These are phyloP conservation scores for Dryas iulia DNA, from an alignment of 1,140 invertebrate species.

Conservation along the genomic window DNA sequence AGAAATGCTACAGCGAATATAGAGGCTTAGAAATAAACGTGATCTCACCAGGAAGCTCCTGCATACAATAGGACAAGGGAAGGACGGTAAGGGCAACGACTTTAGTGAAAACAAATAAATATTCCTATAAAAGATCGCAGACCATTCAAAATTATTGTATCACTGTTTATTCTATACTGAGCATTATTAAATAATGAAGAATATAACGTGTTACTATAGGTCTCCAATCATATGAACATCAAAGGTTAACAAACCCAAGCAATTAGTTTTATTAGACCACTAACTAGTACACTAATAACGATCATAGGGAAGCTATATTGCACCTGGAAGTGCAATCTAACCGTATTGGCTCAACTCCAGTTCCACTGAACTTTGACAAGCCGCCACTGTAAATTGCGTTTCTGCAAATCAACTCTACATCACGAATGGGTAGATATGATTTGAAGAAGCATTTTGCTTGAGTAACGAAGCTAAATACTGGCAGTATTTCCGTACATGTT, in stretches of 20 bases:
- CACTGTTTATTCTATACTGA: not conserved
- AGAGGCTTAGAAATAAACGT: constrained; percentile 59
- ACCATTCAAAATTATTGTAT: not conserved
- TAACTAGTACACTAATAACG: constrained; percentile 1
- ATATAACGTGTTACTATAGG: not conserved
- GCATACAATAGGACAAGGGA: constrained; percentile 56
- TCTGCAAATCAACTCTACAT: constrained; percentile 34
- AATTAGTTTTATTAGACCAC: not conserved
- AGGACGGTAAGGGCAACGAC: constrained; percentile 61
- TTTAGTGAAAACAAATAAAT: constrained; percentile 52
- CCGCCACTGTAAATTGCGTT: constrained; percentile 50
- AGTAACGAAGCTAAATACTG: not conserved
- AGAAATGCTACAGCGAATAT: constrained; percentile 32
- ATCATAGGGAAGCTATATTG: constrained; percentile 36
- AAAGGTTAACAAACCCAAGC: not conserved
- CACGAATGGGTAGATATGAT: not conserved
- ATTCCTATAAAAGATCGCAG: constrained; percentile 29
- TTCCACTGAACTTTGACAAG: constrained; percentile 76
- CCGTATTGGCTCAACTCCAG: constrained; percentile 66
- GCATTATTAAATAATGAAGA: not conserved
- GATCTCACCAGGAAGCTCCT: constrained; percentile 63
- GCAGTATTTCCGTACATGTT: not conserved
- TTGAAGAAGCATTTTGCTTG: not conserved
- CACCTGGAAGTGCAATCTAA: constrained; percentile 67
- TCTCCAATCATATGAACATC: not conserved